Evolutionary conservation across 2,888 invertebrate species (phyloP).

Genomic region (Aelia acuminata): DNA sequence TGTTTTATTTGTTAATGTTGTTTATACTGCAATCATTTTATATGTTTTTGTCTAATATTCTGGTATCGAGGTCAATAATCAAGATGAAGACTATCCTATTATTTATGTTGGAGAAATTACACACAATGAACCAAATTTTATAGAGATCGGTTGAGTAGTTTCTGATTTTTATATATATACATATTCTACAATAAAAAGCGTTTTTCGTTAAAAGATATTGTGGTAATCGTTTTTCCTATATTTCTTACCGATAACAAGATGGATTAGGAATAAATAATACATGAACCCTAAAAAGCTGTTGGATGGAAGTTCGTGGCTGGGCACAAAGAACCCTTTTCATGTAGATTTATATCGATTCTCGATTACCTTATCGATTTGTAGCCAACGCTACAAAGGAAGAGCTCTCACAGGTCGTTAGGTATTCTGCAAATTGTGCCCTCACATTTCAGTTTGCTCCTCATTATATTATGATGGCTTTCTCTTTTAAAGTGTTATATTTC

Average conservation of each 20-base stretch:
- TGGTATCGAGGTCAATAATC: too few species aligned
- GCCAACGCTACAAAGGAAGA: not conserved
- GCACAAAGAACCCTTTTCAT: not conserved
- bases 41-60: too few species aligned
- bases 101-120: too few species aligned
- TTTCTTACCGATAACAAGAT: not conserved
- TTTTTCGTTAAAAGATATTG: too few species aligned
- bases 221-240: not conserved
- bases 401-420: not conserved
- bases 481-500: too few species aligned
- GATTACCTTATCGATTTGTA: slow-evolving; percentile 4
- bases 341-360: slow-evolving; percentile 14
- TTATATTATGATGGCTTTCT: not conserved
- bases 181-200: too few species aligned
- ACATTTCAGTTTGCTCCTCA: not conserved
- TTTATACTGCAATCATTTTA: too few species aligned
- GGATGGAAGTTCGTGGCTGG: not conserved
- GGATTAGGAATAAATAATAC: not conserved
- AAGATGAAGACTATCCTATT: too few species aligned
- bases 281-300: not conserved
- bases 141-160: too few species aligned
- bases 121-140: too few species aligned
- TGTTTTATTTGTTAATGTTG: too few species aligned
- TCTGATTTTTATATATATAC: too few species aligned
- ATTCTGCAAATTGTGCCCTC: not conserved